phyloP scores from a whole-genome alignment of 2,888 invertebrate genomes.

The Bellardia pandia region DNA sequence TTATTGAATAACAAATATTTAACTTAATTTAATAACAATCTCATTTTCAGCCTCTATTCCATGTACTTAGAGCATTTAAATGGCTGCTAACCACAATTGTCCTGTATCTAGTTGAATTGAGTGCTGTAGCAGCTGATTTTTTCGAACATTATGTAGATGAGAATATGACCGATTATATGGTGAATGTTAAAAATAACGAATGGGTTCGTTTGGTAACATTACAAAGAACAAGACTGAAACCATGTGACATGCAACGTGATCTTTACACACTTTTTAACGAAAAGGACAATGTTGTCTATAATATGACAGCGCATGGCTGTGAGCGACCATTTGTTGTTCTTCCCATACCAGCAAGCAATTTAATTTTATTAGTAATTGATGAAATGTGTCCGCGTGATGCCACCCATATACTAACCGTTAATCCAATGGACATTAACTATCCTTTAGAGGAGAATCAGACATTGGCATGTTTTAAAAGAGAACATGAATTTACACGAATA shows the following conservation, averaged over 20 bases:
- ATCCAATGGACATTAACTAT: conserved; percentile 84
- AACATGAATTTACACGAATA: conserved; percentile 87
- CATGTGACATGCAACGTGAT: conserved; percentile 91
- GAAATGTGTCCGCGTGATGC: conserved; percentile 86
- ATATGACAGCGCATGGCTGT: conserved; percentile 84
- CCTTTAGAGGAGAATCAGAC: conserved; percentile 85
- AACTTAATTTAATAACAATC: background rate
- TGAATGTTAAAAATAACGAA: conserved; percentile 85
- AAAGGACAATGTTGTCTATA: conserved; percentile 85
- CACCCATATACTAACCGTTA: conserved; percentile 83
- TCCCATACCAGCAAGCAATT: conserved; percentile 90
- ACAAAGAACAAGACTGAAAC: conserved; percentile 91
- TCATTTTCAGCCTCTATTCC: conserved; percentile 86
- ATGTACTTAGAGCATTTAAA: conserved; percentile 85
- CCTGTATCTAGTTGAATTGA: conserved; percentile 86
- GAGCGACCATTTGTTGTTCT: conserved; percentile 89
- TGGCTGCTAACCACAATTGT: conserved; percentile 86
- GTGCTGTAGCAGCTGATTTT: conserved; percentile 85
- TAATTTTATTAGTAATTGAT: conserved; percentile 91
- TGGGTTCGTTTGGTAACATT: conserved; percentile 88
- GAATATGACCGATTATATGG: conserved; percentile 83
- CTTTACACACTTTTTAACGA: conserved; percentile 85
- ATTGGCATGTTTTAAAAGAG: conserved; percentile 86
- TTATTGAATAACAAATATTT: no score
- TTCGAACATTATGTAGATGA: conserved; percentile 85